Percentiles rank a stretch among this genome's conserved stretches.
Evolutionary conservation across 1,140 invertebrate genomes (phyloP).

Genomic region (Lethocerus indicus): DNA sequence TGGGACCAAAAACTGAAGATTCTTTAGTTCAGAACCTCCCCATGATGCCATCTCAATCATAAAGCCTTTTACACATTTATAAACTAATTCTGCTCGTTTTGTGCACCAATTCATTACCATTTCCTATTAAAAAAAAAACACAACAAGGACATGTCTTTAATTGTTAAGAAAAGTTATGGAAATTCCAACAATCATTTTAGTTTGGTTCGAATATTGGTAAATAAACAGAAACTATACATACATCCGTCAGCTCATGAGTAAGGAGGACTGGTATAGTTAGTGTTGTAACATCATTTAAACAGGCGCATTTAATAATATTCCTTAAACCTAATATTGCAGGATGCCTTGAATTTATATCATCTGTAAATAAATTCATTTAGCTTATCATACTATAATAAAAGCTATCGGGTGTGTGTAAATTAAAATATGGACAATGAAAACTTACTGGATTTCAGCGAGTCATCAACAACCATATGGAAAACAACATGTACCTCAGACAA

Average conservation of each 20-base stretch:
- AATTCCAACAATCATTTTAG: background rate
- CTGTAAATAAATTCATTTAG: conserved; percentile 25
- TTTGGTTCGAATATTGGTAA: background rate
- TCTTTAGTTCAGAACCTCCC: conserved; percentile 79
- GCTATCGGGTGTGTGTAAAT: background rate
- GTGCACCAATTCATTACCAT: conserved; percentile 95
- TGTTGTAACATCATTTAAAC: conserved; percentile 82
- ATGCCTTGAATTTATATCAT: conserved; percentile 89
- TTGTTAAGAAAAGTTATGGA: background rate
- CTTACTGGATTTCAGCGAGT: conserved; percentile 41
- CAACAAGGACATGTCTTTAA: conserved; percentile 10
- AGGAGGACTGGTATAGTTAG: conserved; percentile 85
- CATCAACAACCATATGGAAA: conserved; percentile 84
- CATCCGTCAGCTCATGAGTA: conserved; percentile 86
- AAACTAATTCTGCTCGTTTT: conserved; percentile 86
- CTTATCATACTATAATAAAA: background rate
- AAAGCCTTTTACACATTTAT: conserved; percentile 98
- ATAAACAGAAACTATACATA: conserved; percentile 24
- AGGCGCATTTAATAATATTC: conserved; percentile 88
- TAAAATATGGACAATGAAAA: conserved; percentile 1
- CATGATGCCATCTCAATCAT: conserved; percentile 95
- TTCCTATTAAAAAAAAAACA: conserved; percentile 37
- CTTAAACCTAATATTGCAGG: conserved; percentile 86
- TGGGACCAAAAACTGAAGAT: conserved; percentile 68
- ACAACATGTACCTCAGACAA: conserved; percentile 84